A percentile compares a stretch with the other conserved stretches of the same genome.
Evolutionary conservation across 2,888 invertebrate genomes (phyloP).

Genomic region (Rutpela maculata): DNA sequence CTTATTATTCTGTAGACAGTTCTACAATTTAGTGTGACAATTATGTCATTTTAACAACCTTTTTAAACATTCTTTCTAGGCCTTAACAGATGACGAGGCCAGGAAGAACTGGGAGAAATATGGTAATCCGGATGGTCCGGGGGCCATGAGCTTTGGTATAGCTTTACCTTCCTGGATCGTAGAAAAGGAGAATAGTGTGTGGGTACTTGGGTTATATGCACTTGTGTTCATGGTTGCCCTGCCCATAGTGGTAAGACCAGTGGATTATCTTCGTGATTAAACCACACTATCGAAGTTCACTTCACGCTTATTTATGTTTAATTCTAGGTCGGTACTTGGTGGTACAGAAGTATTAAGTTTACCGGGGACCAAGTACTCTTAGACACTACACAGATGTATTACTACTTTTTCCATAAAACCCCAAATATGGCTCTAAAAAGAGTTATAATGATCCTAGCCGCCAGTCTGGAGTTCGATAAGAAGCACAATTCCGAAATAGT

Average conservation of each 20-base stretch:
- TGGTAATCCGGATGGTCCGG: conserved; percentile 99
- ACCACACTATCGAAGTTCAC: no score
- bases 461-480: conserved; percentile 96
- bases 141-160: conserved; percentile 99
- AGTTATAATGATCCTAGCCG: conserved; percentile 96
- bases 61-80: conserved; percentile 78
- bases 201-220: conserved; percentile 96
- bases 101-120: conserved; percentile 98
- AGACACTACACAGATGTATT: conserved; percentile 98
- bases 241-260: conserved; percentile 83
- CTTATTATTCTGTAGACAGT: no score
- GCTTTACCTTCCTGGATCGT: conserved; percentile 99
- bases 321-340: conserved; percentile 93
- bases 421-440: conserved; percentile 96
- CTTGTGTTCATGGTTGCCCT: conserved; percentile 98
- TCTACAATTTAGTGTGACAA: no score
- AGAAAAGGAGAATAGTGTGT: conserved; percentile 98
- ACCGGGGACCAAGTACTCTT: conserved; percentile 97
- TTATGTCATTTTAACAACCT: no score
- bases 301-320: not conserved
- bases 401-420: conserved; percentile 96
- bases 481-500: conserved; percentile 95
- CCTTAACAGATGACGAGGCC: conserved; percentile 97
- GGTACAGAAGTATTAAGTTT: conserved; percentile 98
- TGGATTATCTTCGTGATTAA: no score